Base-by-base conservation (phyloP, 2,888 invertebrate species). In the Alviniconcha strummeri region DNA sequence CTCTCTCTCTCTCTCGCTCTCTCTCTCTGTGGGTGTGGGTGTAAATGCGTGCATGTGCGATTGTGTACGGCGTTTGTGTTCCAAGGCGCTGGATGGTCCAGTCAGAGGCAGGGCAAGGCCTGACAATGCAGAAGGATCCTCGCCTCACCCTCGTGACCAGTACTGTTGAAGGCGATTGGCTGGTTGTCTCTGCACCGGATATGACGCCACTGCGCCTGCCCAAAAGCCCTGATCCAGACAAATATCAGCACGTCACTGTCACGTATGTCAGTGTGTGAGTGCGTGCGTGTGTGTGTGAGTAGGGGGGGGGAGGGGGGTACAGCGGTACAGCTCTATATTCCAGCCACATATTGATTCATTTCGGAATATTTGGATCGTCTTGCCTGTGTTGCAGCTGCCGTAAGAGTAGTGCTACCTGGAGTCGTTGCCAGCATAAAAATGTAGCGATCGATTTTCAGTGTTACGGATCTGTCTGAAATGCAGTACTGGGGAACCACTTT, bases 41-140 rank as follows among this genome's bases (percentile, higher is more conserved):
- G n/a, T 15, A n/a, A 15, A n/a, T 64, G 69, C 69, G 17, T 69
- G 69, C n/a, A 7, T 4, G 17, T 7, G 69, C n/a, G 69, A 17
- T 15, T 69, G n/a, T 69, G 69, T 69, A 36, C 36, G 36, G 36
- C 36, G 36, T 36, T 36, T 36, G 36, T 0, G 36, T 36, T 36
- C 36, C 36, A 36, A 91, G 91, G 80, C 90, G 90, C 74, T 91
- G 89, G 89, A 87, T 90, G 88, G 80, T 91, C 11, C 85, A 87
- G 2, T 84, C 86, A 57, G 80, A 85, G 5, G 86, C 88, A 83
- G 87, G 88, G 8, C 80, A 85, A 11, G 88, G 88, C 69, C 72
- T 90, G 52, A 85, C 87, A 15, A 88, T 89, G 86, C 84, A 89
- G 67, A 86, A 85, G 64, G 77, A 87, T 15, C 90, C 90, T 0